Base-by-base conservation (phyloP, 2,888 invertebrate genomes). In the Drosophila fungiperda region DNA sequence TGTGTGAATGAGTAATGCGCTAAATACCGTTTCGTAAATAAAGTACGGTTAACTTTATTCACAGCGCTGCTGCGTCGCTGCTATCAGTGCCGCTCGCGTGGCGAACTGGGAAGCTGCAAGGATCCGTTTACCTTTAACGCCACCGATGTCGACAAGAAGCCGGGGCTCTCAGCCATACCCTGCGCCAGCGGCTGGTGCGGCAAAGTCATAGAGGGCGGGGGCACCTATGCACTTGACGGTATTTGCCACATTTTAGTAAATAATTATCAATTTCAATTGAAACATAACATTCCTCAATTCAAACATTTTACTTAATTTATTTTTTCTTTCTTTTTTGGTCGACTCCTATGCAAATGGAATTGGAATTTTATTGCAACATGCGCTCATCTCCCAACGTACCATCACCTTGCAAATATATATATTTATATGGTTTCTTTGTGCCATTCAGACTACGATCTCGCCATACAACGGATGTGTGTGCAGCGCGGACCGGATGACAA, bases 171-270 rank as follows among this genome's bases (percentile, higher is more conserved):
- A 85, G 95, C 96, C 1, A 95, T 96, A 15, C 96, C 97, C 0
- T 98, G 98, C 87, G 96, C 97, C 0, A 88, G 87, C 17, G 98
- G 98, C 45, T 98, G 98, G 98, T 98, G 98, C 90, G 97, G 97
- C 32, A 98, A 98, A 94, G 96, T 97, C 59, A 95, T 97, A 42
- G 98, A 98, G 93, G 96, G 96, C 68, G 96, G 96, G 80, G 96
- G 96, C 84, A 94, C 96, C 58, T 95, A 96, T 80, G 96, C 96
- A 91, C 95, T 96, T 91, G 97, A 97, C 94, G 97, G 97, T 97
- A 93, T 45, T 45, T 20, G 42, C 42, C 20, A 45, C 12, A 45
- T 45, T 12, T 15, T 12, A 45, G 12, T 20, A 12, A 17, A 12
- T 26, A 26, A 5, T 17, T 26, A 15, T 48, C 48, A 26, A 26